phyloP scores from a whole-genome alignment of 1,140 invertebrate genomes.

The Platorchestia sp. region DNA sequence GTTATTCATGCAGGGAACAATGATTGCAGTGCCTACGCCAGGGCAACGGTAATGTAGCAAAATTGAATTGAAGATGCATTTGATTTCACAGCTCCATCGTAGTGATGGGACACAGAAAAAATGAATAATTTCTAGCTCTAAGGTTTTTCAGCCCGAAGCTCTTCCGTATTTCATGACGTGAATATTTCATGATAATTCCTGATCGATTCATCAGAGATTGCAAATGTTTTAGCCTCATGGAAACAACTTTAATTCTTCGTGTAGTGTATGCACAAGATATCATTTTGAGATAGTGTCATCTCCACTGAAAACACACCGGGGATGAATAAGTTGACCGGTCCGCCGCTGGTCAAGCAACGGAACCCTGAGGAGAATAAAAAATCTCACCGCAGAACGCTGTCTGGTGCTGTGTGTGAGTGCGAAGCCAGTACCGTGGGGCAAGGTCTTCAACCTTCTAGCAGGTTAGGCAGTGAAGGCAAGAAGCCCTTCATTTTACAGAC shows the following conservation, averaged over 20 bases:
- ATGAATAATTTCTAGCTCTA: no score
- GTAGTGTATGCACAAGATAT: neutral
- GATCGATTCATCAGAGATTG: no score
- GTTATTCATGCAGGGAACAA: neutral
- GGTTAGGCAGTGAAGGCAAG: constrained; percentile 38
- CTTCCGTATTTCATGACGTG: no score
- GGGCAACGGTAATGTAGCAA: neutral
- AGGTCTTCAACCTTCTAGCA: constrained; percentile 54
- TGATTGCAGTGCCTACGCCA: no score
- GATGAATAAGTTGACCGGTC: neutral
- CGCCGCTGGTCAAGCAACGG: neutral
- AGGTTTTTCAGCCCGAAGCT: no score
- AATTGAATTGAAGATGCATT: neutral
- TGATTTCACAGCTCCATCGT: no score
- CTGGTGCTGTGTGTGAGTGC: neutral
- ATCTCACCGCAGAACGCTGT: neutral
- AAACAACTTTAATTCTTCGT: neutral
- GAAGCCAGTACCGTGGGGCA: neutral
- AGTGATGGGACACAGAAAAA: no score
- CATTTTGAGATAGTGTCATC: neutral
- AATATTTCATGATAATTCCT: no score
- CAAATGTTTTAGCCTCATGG: no score
- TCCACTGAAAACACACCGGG: neutral
- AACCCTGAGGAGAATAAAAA: neutral
- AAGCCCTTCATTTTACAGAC: neutral